phyloP scores from a whole-genome alignment of 30 jellyfish, hydroid and myxozoan genomes.

The Rhopilema esculentum region DNA sequence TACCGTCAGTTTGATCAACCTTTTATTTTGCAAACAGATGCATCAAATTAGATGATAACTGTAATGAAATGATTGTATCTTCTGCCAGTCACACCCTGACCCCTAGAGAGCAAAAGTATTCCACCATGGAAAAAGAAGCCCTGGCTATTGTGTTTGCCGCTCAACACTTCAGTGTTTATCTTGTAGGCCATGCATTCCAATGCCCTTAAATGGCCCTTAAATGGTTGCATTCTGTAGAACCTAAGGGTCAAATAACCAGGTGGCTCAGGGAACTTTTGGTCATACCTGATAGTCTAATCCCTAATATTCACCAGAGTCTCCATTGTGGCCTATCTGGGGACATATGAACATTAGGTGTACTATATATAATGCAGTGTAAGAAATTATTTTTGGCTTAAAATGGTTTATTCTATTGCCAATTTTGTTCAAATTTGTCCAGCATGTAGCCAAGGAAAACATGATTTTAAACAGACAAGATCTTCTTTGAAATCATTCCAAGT shows the following conservation, averaged over 20 bases:
- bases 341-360: neutral
- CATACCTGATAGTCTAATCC: neutral
- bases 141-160: too few relatives aligned
- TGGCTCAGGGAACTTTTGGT: neutral
- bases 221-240: neutral
- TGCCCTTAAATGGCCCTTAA: neutral
- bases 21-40: constrained; percentile 51
- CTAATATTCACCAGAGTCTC: neutral
- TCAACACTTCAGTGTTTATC: too few relatives aligned
- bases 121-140: neutral
- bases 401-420: too few relatives aligned
- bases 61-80: constrained; percentile 25
- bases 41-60: constrained; percentile 33
- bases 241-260: neutral
- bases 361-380: neutral
- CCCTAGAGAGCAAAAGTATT: neutral
- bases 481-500: too few relatives aligned
- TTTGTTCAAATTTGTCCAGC: too few relatives aligned
- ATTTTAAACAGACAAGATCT: too few relatives aligned
- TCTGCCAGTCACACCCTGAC: neutral
- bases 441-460: too few relatives aligned
- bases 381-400: too few relatives aligned
- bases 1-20: constrained; percentile 48
- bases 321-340: neutral
- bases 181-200: too few relatives aligned